Percentiles rank a stretch among this genome's conserved stretches.
Conservation (phyloP, 2,113 vertebrate genomes). For the Bos javanicus region DNA sequence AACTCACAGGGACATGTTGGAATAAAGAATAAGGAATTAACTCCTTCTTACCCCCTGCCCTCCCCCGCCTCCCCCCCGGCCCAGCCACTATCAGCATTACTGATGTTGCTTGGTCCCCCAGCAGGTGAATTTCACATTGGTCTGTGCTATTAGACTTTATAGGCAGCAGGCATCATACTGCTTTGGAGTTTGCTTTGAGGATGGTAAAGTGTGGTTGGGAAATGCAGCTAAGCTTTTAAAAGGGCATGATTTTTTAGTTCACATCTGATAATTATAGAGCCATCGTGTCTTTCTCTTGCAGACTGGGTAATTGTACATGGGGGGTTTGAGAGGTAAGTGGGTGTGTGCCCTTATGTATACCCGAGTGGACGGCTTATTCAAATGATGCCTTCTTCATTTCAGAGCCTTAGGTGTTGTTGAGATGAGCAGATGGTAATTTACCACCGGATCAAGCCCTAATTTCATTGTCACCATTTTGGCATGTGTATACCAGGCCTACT, state of each 20-base stretch:
- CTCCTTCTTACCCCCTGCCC: background rate
- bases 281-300: conserved; percentile 38
- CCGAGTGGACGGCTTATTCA: conserved; percentile 21
- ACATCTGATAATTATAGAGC: conserved; percentile 66
- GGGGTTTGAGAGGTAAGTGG: conserved; percentile 40
- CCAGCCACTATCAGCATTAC: background rate
- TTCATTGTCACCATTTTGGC: conserved; percentile 66
- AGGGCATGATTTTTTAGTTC: conserved; percentile 38
- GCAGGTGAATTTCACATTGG: background rate
- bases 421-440: conserved; percentile 72
- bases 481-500: conserved; percentile 25
- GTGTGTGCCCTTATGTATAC: conserved; percentile 34
- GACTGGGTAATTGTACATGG: conserved; percentile 52
- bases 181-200: conserved; percentile 23
- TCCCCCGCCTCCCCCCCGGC: background rate
- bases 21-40: background rate
- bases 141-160: background rate
- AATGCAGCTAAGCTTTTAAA: conserved; percentile 37
- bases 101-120: background rate
- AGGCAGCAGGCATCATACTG: background rate
- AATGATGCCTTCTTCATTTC: background rate
- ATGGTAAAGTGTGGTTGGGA: conserved; percentile 9
- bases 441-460: conserved; percentile 58
- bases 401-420: conserved; percentile 62
- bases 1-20: background rate